These are phyloP conservation scores for Solenopsis invicta DNA, from an alignment of 1,140 invertebrate genomes.

Conservation along the genomic window DNA sequence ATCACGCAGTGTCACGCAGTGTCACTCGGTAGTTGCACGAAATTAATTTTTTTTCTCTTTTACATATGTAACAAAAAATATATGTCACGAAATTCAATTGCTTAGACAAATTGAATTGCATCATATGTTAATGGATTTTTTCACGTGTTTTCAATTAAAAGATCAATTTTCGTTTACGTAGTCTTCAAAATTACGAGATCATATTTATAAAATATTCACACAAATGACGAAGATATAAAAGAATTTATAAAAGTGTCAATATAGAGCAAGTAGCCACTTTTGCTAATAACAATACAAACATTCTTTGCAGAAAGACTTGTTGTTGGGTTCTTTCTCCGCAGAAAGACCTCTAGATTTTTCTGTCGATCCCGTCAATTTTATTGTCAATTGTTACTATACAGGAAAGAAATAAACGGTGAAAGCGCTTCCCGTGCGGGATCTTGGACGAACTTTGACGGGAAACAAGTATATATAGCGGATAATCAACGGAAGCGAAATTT, in stretches of 20 bases:
- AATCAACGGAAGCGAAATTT: neutral
- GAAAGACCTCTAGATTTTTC: neutral
- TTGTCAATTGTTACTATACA: slow-evolving; percentile 8
- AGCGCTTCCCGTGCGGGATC: neutral
- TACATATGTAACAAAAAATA: neutral
- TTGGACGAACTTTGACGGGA: neutral
- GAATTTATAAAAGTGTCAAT: neutral
- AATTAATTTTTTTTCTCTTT: neutral
- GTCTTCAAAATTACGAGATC: neutral
- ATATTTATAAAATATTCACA: slow-evolving; percentile 1
- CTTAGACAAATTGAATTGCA: neutral
- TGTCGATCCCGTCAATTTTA: neutral
- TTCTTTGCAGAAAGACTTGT: neutral
- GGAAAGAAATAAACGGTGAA: slow-evolving; percentile 6
- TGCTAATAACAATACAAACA: neutral
- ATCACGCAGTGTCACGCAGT: neutral
- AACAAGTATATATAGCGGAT: neutral
- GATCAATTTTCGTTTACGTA: neutral
- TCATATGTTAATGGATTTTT: neutral
- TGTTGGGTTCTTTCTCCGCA: neutral
- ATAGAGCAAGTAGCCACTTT: neutral
- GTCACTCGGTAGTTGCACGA: neutral
- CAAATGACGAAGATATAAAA: neutral
- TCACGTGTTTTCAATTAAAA: neutral
- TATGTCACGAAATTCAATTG: neutral